Conservation (phyloP, 23 tunicate species). For the Ascidia mentula region DNA sequence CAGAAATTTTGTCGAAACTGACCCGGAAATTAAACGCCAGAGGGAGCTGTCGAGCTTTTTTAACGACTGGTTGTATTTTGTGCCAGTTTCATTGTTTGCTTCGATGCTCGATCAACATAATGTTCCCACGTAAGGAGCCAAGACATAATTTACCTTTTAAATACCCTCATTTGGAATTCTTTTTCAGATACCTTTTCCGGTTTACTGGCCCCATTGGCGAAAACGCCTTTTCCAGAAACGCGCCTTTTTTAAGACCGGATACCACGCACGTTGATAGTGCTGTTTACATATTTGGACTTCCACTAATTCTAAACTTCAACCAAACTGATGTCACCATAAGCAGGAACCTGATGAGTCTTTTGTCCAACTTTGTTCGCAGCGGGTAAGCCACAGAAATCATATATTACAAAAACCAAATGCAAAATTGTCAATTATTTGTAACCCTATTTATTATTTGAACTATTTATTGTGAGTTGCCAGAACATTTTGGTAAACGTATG, state of each 20-base stretch:
- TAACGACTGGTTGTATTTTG: not conserved
- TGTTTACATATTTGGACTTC: not conserved
- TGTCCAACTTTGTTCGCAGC: not conserved
- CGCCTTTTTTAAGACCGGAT: not conserved
- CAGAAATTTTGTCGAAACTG: constrained; percentile 1
- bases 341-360: not conserved
- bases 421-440: too few relatives aligned
- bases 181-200: not conserved
- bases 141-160: not conserved
- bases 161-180: not conserved
- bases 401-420: too few relatives aligned
- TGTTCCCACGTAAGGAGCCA: not conserved
- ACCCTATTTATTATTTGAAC: too few relatives aligned
- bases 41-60: not conserved
- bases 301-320: not conserved
- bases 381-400: too few relatives aligned
- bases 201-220: not conserved
- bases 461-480: too few relatives aligned
- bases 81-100: not conserved
- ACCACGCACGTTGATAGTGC: not conserved
- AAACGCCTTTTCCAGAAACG: not conserved
- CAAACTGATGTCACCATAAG: not conserved
- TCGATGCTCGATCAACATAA: not conserved
- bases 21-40: not conserved
- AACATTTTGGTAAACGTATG: too few relatives aligned